Base-by-base conservation (phyloP, 2,797 vertebrate species). In the Mallotus villosus region DNA sequence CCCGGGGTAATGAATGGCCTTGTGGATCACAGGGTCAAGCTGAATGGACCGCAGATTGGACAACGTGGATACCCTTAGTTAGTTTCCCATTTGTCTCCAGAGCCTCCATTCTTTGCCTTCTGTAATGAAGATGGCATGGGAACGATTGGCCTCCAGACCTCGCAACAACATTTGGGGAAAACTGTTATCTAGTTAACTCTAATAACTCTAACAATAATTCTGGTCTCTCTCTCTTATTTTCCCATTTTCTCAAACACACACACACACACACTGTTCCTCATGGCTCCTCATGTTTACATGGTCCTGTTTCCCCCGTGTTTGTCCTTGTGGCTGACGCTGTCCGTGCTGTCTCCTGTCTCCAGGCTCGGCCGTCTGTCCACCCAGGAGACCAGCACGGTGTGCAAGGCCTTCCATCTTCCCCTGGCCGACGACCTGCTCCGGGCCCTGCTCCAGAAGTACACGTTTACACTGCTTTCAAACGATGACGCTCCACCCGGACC, bases 321-420 rank as follows among this genome's bases (percentile, higher is more conserved):
- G 2, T 21, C 51, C 66, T 5, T 3, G 14, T 19, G 11, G 11
- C 24, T 67, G 25, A 67, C 27, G 58, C 58, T 24, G 14, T 73
- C 5, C 55, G 51, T 19, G 57, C 57, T 24, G 14, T 73, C 5
- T 58, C 27, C 2, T 53, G 37, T 81, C 68, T 84, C 25, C 74
- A 98, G 97, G 73, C 90, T 82, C 25, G 93, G 94, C 65, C 76
- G 85, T 68, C 84, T 98, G 64, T 89, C 94, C 68, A 84, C 22
- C 68, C 87, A 91, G 74, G 86, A 87, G 16, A 90, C 91, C 32
- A 88, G 83, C 82, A 94, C 90, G 63, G 82, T 97, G 83, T 97
- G 94, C 83, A 97, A 94, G 80, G 88, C 93, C 74, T 95, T 92
- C 83, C 91, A 86, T 24, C 77, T 98, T n/a, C 96, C 96, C 2